Conservation (phyloP, 2,797 vertebrate species). For the Sebastes hubbsi region DNA sequence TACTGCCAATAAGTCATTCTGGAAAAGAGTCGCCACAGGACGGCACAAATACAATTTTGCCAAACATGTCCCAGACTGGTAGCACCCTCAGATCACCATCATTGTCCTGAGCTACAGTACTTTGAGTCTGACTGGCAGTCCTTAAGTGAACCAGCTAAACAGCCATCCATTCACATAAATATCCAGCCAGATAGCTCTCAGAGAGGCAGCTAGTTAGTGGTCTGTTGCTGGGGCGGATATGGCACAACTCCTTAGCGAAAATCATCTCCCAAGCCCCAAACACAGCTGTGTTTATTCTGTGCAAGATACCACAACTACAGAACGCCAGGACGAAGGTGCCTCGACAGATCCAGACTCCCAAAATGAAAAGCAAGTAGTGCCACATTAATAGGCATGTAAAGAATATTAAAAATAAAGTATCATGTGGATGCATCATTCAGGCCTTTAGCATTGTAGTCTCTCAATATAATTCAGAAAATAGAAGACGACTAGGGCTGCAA, state of each 20-base stretch:
- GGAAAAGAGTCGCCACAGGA: background rate
- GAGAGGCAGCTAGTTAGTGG: conserved; percentile 59
- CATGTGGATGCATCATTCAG: no score
- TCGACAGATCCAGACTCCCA: conserved; percentile 23
- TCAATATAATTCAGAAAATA: no score
- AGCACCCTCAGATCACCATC: background rate
- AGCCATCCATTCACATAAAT: conserved; percentile 46
- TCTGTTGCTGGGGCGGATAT: conserved; percentile 63
- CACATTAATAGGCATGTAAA: background rate
- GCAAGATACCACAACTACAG: conserved; percentile 45
- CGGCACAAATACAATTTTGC: background rate
- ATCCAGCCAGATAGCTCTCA: conserved; percentile 45
- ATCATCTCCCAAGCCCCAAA: conserved; percentile 56
- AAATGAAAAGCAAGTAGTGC: conserved; percentile 28
- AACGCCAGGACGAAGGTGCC: conserved; percentile 57
- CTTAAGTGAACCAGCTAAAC: conserved; percentile 13
- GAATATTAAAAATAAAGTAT: background rate
- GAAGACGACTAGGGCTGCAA: no score
- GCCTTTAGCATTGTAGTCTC: no score
- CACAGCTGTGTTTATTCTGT: conserved; percentile 74
- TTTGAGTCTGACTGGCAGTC: conserved; percentile 28
- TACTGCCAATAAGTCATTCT: background rate
- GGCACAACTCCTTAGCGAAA: conserved; percentile 40
- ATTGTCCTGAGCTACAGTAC: background rate
- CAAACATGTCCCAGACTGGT: background rate